Evolutionary conservation across 1,140 invertebrate genomes (phyloP).

Genomic region (Sarcophaga peregrina): DNA sequence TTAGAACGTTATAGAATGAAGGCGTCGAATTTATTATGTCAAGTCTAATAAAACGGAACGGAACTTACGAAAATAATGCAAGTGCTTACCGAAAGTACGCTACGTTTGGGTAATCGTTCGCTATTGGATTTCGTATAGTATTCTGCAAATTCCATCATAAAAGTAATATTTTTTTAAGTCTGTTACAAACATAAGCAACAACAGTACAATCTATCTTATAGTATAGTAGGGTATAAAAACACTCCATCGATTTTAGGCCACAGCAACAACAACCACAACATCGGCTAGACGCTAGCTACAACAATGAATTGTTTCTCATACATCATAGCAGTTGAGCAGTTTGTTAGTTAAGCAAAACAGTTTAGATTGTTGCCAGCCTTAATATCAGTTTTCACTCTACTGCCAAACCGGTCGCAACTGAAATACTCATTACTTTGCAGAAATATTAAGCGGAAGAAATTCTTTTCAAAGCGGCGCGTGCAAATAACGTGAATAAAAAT

Average conservation of each 20-base stretch:
- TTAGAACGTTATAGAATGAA: too few species aligned
- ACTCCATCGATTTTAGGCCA: conserved; percentile 19
- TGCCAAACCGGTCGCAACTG: conserved; percentile 36
- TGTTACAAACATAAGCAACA: background rate
- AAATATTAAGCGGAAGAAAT: too few species aligned
- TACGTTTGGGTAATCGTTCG: too few species aligned
- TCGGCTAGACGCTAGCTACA: background rate
- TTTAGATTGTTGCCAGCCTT: background rate
- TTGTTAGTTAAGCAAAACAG: background rate
- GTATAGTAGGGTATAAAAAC: background rate
- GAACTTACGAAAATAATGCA: too few species aligned
- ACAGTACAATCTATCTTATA: background rate
- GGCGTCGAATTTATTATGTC: too few species aligned
- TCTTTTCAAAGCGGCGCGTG: background rate
- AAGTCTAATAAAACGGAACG: too few species aligned
- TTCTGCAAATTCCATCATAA: too few species aligned
- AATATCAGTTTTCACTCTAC: conserved; percentile 37
- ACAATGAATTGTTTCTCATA: background rate
- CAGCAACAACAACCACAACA: background rate
- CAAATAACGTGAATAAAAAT: background rate
- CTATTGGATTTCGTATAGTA: too few species aligned
- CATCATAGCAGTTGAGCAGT: background rate
- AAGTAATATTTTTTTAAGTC: background rate
- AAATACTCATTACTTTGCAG: too few species aligned
- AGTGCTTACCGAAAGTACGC: too few species aligned